phyloP scores from a whole-genome alignment of 1,140 invertebrate species.

The Asbolus verrucosus region DNA sequence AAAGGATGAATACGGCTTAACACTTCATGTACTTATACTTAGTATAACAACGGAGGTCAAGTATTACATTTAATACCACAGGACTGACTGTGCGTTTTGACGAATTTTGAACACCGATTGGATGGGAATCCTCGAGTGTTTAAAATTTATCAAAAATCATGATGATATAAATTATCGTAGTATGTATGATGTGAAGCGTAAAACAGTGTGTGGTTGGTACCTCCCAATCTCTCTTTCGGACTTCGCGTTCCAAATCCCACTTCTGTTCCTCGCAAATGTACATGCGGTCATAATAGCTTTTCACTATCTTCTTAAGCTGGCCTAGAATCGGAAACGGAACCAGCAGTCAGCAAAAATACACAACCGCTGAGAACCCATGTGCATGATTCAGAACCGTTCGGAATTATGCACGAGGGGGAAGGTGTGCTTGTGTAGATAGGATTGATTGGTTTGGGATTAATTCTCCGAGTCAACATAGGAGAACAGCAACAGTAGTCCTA shows the following conservation, averaged over 20 bases:
- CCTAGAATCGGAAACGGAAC: slow-evolving; percentile 73
- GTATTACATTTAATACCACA: slow-evolving; percentile 46
- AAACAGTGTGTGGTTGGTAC: slow-evolving; percentile 73
- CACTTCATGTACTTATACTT: slow-evolving; percentile 60
- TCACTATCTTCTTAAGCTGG: slow-evolving; percentile 88
- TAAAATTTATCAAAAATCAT: slow-evolving; percentile 18
- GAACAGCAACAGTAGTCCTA: slow-evolving; percentile 41
- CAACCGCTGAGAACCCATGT: slow-evolving; percentile 34
- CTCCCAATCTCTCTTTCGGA: slow-evolving; percentile 98
- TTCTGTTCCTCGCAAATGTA: slow-evolving; percentile 97
- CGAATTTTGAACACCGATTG: slow-evolving; percentile 49
- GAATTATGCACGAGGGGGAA: slow-evolving; percentile 31
- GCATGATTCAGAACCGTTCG: slow-evolving; percentile 23
- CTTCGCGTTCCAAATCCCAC: slow-evolving; percentile 99
- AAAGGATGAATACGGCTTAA: slow-evolving; percentile 59
- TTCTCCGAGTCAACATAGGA: slow-evolving; percentile 41
- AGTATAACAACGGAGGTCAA: slow-evolving; percentile 47
- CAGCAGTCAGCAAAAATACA: slow-evolving; percentile 58
- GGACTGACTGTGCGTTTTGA: slow-evolving; percentile 48
- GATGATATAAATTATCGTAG: slow-evolving; percentile 44
- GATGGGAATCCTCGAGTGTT: background rate
- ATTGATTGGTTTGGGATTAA: slow-evolving; percentile 4
- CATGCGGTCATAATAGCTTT: slow-evolving; percentile 96
- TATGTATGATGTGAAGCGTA: slow-evolving; percentile 53
- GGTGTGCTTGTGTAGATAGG: slow-evolving; percentile 38